These are phyloP conservation scores for Anguilla anguilla DNA, from an alignment of 2,797 vertebrate species.

Conservation along the genomic window DNA sequence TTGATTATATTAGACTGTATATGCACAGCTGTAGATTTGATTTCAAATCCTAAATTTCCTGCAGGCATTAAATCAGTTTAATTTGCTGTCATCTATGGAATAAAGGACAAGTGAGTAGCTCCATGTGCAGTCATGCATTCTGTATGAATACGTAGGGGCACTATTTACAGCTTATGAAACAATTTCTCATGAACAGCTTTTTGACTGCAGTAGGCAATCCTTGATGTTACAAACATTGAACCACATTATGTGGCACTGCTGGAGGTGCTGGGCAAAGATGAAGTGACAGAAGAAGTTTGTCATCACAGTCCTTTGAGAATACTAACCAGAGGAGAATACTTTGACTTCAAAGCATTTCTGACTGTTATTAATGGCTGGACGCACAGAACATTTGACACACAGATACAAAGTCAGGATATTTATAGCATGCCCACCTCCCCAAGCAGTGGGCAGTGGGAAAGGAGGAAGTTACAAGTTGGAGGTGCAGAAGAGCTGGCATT, in stretches of 20 bases:
- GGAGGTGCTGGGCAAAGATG: background rate
- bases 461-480: background rate
- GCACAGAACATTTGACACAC: conserved; percentile 1
- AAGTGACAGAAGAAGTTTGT: background rate
- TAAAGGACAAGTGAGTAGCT: background rate
- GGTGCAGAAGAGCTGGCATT: background rate
- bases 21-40: background rate
- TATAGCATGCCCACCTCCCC: background rate
- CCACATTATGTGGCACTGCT: background rate
- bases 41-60: background rate
- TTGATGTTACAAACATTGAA: background rate
- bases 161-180: background rate
- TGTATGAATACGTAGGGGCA: background rate
- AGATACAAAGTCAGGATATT: background rate
- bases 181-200: background rate
- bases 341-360: conserved; percentile 7
- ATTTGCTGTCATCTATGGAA: background rate
- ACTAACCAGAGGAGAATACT: conserved; percentile 16
- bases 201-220: background rate
- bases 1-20: background rate
- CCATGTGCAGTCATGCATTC: background rate
- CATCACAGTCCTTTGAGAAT: conserved; percentile 2
- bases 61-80: background rate
- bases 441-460: background rate
- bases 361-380: conserved; percentile 2